These are phyloP conservation scores for Siniperca chuatsi DNA, from an alignment of 2,113 vertebrate species.

Conservation along the genomic window DNA sequence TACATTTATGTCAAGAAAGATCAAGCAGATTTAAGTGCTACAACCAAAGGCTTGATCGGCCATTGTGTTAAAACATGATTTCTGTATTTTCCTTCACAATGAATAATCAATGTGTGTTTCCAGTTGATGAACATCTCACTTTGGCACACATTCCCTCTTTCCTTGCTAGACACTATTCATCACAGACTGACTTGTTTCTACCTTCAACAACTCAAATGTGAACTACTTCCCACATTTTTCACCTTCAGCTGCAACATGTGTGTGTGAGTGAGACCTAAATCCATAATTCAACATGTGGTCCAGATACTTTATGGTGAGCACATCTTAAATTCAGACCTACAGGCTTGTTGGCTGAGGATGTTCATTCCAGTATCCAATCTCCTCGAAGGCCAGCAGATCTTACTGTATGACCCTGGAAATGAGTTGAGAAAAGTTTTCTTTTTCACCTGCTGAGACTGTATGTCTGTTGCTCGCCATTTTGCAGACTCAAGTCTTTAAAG, in stretches of 20 bases:
- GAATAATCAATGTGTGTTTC: conserved; percentile 10
- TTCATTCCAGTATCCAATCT: conserved; percentile 25
- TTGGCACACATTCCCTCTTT: neutral
- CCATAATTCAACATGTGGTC: conserved; percentile 29
- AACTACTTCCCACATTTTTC: conserved; percentile 25
- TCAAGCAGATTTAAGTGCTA: neutral
- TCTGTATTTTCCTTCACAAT: conserved; percentile 19
- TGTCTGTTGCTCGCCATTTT: neutral
- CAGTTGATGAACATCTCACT: neutral
- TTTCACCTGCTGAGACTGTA: neutral
- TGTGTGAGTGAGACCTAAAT: neutral
- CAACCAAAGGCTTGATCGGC: neutral
- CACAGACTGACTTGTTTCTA: neutral
- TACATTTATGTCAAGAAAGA: neutral
- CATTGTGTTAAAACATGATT: conserved; percentile 1
- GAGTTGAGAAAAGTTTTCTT: neutral
- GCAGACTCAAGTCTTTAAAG: neutral
- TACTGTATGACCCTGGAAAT: neutral
- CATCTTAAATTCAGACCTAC: conserved; percentile 24
- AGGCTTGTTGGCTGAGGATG: conserved; percentile 32
- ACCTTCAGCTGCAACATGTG: conserved; percentile 18
- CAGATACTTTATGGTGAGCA: neutral
- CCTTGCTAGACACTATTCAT: conserved; percentile 15
- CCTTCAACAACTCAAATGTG: neutral
- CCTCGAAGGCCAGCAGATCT: conserved; percentile 1